These are phyloP conservation scores for Trichonephila clavata DNA, from an alignment of 1,140 invertebrate species.

Conservation along the genomic window DNA sequence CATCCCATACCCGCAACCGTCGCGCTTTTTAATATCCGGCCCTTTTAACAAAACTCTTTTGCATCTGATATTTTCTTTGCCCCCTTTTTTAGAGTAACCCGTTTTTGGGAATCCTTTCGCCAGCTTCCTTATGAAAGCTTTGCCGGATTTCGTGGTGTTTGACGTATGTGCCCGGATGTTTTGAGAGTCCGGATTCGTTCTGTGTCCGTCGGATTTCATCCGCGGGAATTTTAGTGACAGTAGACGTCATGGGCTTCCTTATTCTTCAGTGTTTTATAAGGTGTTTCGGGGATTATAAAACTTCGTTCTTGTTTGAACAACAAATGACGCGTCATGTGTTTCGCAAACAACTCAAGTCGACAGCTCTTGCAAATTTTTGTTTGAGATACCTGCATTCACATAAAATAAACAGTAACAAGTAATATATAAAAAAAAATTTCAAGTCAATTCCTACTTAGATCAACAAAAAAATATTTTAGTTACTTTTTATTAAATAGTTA, in stretches of 20 bases:
- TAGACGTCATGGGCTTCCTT: not conserved
- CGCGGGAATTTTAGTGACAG: not conserved
- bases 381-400: no score
- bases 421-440: no score
- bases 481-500: no score
- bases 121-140: slow-evolving; percentile 9
- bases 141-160: slow-evolving; percentile 34
- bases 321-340: not conserved
- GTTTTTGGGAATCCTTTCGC: not conserved
- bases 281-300: not conserved
- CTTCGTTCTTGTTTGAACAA: not conserved
- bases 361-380: no score
- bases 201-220: slow-evolving; percentile 24
- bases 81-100: slow-evolving; percentile 28
- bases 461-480: no score
- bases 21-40: slow-evolving; percentile 65
- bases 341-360: not conserved
- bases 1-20: slow-evolving; percentile 9
- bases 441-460: no score
- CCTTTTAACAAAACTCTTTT: slow-evolving; percentile 59
- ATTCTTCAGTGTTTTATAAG: not conserved
- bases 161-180: slow-evolving; percentile 40
- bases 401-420: no score
- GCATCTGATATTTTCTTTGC: slow-evolving; percentile 52
- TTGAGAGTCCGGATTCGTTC: slow-evolving; percentile 34